These are phyloP conservation scores for Eurypyga helias DNA, from an alignment of 2,113 vertebrate genomes.

Conservation along the genomic window DNA sequence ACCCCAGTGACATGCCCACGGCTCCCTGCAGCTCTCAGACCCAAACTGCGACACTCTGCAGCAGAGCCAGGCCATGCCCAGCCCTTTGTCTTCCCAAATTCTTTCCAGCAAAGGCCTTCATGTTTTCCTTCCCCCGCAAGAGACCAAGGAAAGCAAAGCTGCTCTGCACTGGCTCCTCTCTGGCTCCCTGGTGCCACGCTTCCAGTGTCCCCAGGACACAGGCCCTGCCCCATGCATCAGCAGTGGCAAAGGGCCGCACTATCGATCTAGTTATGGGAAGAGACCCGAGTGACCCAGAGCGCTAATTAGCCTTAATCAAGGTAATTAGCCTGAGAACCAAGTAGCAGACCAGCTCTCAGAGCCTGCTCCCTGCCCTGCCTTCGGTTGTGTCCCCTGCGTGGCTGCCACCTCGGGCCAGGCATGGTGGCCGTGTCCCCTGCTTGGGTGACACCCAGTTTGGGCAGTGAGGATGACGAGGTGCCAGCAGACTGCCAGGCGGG, in stretches of 20 bases:
- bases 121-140: rapidly evolving
- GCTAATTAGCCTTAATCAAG: neutral
- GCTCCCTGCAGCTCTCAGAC: neutral
- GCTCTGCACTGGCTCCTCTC: rapidly evolving
- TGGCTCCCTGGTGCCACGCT: neutral
- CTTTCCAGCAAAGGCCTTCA: rapidly evolving
- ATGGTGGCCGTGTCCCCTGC: rapidly evolving
- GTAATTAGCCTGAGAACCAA: neutral
- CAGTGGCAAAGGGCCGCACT: rapidly evolving
- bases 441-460: neutral
- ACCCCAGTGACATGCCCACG: neutral
- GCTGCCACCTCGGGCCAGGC: neutral
- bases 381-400: neutral
- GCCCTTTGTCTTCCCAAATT: neutral
- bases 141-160: neutral
- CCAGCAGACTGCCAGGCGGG: neutral
- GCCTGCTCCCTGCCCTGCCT: neutral
- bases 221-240: rapidly evolving
- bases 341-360: neutral
- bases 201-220: rapidly evolving
- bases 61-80: neutral
- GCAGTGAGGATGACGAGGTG: neutral
- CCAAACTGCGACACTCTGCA: rapidly evolving
- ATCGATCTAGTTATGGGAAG: neutral
- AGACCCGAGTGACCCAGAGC: neutral